phyloP scores from a whole-genome alignment of 2,113 vertebrate genomes.

The Esox niger region DNA sequence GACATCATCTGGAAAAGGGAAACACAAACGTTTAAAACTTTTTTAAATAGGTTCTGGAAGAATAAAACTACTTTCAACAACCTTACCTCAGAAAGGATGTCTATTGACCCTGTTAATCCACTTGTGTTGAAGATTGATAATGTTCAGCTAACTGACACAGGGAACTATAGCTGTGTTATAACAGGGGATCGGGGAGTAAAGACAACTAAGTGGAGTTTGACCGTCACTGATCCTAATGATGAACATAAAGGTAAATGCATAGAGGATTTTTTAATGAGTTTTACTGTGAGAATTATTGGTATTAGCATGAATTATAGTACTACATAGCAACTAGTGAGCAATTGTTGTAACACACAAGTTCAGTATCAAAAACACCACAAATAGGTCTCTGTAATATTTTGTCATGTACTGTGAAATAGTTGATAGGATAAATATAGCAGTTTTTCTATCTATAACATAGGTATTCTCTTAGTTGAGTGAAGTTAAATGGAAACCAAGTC shows the following conservation, averaged over 20 bases:
- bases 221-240: neutral
- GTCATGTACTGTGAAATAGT: too few species aligned
- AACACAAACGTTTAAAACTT: fast-evolving
- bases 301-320: too few species aligned
- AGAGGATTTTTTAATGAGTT: too few species aligned
- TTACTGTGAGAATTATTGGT: too few species aligned
- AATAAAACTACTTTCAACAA: constrained; percentile 10
- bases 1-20: constrained; percentile 24
- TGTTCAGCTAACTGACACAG: constrained; percentile 29
- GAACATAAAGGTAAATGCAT: too few species aligned
- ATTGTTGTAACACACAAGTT: too few species aligned
- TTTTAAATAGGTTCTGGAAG: fast-evolving
- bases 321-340: too few species aligned
- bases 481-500: neutral
- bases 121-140: constrained; percentile 5
- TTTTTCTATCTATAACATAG: too few species aligned
- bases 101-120: neutral
- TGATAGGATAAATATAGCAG: too few species aligned
- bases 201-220: constrained; percentile 26
- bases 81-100: constrained; percentile 24
- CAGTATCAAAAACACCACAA: too few species aligned
- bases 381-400: too few species aligned
- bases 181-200: fast-evolving
- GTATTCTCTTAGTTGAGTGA: too few species aligned
- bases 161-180: constrained; percentile 19